phyloP scores from a whole-genome alignment of 2,888 invertebrate genomes.

The Clivina fossor region DNA sequence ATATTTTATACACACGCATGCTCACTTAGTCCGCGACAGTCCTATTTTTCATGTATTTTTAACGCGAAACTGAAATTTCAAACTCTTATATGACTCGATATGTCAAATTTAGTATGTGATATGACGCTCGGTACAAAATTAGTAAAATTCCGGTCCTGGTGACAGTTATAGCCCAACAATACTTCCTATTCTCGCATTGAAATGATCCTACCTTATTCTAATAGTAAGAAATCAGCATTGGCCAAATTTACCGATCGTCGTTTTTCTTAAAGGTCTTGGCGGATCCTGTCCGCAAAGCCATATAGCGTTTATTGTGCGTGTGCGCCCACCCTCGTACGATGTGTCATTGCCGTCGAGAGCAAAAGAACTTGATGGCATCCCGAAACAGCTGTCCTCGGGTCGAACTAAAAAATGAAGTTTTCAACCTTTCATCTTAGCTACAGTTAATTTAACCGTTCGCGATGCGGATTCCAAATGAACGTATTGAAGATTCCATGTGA shows the following conservation, averaged over 20 bases:
- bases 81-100: no score
- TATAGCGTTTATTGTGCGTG: slow-evolving; percentile 53
- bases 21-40: no score
- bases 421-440: slow-evolving; percentile 55
- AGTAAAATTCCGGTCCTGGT: no score
- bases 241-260: slow-evolving; percentile 15
- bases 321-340: slow-evolving; percentile 55
- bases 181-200: no score
- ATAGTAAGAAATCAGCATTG: slow-evolving; percentile 46
- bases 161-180: no score
- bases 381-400: slow-evolving; percentile 51
- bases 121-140: no score
- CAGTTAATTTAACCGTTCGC: slow-evolving; percentile 54
- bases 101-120: no score
- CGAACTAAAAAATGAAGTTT: slow-evolving; percentile 56
- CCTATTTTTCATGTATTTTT: no score
- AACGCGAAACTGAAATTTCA: no score
- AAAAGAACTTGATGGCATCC: slow-evolving; percentile 47
- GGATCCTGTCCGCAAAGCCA: slow-evolving; percentile 45
- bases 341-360: no score
- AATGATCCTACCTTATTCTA: slow-evolving; percentile 53
- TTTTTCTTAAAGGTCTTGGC: slow-evolving; percentile 42
- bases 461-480: slow-evolving; percentile 41
- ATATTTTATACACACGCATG: no score
- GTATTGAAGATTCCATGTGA: no score